Evolutionary conservation across 1,140 invertebrate species (phyloP).

Genomic region (Atopsyche davidsoni): DNA sequence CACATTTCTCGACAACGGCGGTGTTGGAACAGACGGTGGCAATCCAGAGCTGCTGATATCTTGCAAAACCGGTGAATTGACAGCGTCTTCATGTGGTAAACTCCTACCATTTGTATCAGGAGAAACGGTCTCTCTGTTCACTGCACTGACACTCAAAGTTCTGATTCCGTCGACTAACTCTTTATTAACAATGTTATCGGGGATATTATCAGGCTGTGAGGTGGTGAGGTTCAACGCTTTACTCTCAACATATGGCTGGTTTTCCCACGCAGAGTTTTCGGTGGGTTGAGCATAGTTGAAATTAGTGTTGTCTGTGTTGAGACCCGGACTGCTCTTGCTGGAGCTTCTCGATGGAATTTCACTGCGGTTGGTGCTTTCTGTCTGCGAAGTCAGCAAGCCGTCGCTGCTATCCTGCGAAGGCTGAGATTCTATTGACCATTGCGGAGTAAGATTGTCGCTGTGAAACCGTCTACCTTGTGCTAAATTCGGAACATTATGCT

Average conservation of each 20-base stretch:
- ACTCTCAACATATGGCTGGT: conserved; percentile 11
- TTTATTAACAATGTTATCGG: conserved; percentile 16
- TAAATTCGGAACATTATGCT: conserved; percentile 38
- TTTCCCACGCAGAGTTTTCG: conserved; percentile 14
- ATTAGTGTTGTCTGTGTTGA: conserved; percentile 40
- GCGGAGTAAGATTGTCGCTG: conserved; percentile 48
- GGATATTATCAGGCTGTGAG: neutral
- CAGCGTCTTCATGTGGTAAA: neutral
- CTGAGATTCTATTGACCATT: conserved; percentile 57
- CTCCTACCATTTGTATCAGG: conserved; percentile 18
- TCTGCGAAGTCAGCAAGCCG: conserved; percentile 46
- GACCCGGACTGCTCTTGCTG: conserved; percentile 42
- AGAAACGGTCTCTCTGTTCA: conserved; percentile 23
- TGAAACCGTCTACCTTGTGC: conserved; percentile 41
- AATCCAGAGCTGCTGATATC: conserved; percentile 10
- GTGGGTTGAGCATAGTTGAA: conserved; percentile 31
- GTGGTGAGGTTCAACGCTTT: neutral
- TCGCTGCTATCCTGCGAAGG: conserved; percentile 56
- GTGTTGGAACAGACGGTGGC: conserved; percentile 8
- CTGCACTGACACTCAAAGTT: conserved; percentile 17
- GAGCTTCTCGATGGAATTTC: conserved; percentile 52
- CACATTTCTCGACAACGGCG: neutral
- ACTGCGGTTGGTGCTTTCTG: conserved; percentile 52
- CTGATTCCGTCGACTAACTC: conserved; percentile 20
- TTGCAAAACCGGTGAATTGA: neutral